Evolutionary conservation across 2,888 invertebrate genomes (phyloP).

Genomic region (Nephrocerus scutellatus): DNA sequence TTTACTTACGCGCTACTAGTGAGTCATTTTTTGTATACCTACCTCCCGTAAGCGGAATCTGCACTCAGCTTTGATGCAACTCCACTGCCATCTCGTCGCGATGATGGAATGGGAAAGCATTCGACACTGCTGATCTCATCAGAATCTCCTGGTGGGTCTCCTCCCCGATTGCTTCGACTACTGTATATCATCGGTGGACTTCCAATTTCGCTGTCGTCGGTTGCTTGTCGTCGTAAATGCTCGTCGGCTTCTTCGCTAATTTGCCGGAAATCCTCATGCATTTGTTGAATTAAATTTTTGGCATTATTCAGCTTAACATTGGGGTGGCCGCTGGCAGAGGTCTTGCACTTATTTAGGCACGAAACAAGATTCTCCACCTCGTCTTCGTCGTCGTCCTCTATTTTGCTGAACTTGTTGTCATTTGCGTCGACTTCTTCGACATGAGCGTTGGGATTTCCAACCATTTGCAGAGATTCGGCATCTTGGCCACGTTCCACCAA

Average conservation of each 20-base stretch:
- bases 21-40: too few relatives aligned
- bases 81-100: conserved; percentile 31
- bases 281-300: conserved; percentile 39
- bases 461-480: conserved; percentile 36
- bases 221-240: conserved; percentile 23
- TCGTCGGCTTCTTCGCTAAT: conserved; percentile 29
- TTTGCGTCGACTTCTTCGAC: conserved; percentile 40
- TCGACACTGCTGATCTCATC: conserved; percentile 45
- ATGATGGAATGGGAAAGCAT: conserved; percentile 37
- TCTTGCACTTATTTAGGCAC: too few relatives aligned
- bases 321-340: too few relatives aligned
- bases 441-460: conserved; percentile 38
- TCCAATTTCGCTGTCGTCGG: conserved; percentile 7
- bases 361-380: conserved; percentile 16
- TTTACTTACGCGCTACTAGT: too few relatives aligned
- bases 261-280: conserved; percentile 38
- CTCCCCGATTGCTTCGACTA: conserved; percentile 8
- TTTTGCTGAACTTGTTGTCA: conserved; percentile 42
- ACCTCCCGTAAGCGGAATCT: conserved; percentile 85
- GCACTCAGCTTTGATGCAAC: conserved; percentile 47
- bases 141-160: conserved; percentile 34
- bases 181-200: conserved; percentile 4
- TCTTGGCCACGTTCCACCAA: conserved; percentile 33
- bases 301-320: conserved; percentile 43
- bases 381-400: conserved; percentile 37